phyloP scores from a whole-genome alignment of 2,797 vertebrate species.

The Halcyon badia region DNA sequence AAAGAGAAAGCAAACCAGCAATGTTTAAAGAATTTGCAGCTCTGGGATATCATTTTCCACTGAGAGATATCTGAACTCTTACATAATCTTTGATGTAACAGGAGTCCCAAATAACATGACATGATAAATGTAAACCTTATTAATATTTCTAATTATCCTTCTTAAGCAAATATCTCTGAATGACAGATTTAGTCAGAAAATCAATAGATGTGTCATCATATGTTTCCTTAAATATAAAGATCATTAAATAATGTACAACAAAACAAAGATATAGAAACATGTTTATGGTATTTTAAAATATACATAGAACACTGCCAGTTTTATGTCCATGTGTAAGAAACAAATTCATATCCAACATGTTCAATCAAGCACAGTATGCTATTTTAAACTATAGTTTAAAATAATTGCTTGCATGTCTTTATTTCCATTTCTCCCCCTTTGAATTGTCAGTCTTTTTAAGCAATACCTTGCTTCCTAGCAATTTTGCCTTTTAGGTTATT shows the following conservation, averaged over 20 bases:
- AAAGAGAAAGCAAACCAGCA: background rate
- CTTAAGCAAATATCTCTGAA: background rate
- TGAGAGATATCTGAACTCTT: background rate
- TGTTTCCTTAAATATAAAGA: background rate
- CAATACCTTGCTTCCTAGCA: background rate
- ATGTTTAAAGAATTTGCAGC: background rate
- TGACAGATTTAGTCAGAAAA: background rate
- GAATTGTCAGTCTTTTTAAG: background rate
- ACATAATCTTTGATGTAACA: background rate
- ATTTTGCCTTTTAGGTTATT: background rate
- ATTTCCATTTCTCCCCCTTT: background rate
- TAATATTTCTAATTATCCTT: background rate
- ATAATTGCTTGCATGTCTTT: background rate
- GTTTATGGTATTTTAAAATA: background rate
- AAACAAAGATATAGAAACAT: background rate
- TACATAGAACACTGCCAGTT: background rate
- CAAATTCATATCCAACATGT: background rate
- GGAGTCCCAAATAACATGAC: background rate
- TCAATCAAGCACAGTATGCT: background rate
- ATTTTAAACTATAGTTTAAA: background rate
- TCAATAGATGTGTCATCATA: fast-evolving
- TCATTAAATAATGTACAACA: background rate
- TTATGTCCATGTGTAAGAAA: background rate
- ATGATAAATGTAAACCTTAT: background rate
- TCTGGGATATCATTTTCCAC: background rate